A percentile compares a stretch with the other conserved stretches of the same genome.
These are phyloP conservation scores for Thera britannica DNA, from an alignment of 2,888 invertebrate genomes.

Conservation along the genomic window DNA sequence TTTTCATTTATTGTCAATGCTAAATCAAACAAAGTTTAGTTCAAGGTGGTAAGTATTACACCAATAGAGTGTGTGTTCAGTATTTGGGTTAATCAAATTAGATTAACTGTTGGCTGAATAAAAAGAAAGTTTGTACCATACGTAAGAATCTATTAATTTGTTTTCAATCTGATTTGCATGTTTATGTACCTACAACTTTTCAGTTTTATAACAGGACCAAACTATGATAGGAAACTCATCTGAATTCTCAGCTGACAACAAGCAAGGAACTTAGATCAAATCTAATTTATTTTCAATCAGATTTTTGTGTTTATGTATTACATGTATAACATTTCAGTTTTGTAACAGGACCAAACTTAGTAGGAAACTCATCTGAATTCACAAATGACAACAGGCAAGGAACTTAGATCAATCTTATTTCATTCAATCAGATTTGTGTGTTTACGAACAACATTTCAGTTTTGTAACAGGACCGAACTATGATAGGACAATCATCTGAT, in stretches of 20 bases:
- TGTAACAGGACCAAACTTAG: no score
- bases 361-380: no score
- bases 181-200: background rate
- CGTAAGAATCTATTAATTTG: no score
- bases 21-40: conserved; percentile 8
- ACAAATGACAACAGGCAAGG: no score
- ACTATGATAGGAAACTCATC: background rate
- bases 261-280: background rate
- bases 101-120: conserved; percentile 10
- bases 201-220: background rate
- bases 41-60: conserved; percentile 4
- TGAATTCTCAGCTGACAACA: background rate
- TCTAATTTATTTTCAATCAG: no score
- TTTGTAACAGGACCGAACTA: no score
- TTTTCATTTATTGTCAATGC: conserved; percentile 9
- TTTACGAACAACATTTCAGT: no score
- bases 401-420: no score
- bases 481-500: no score
- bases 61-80: conserved; percentile 7
- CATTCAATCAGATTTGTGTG: no score
- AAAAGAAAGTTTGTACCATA: conserved; percentile 6
- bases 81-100: conserved; percentile 25
- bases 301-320: no score
- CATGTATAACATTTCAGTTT: no score
- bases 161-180: background rate